Base-by-base conservation (phyloP, 2,113 vertebrate species). In the Brachirus orientalis region DNA sequence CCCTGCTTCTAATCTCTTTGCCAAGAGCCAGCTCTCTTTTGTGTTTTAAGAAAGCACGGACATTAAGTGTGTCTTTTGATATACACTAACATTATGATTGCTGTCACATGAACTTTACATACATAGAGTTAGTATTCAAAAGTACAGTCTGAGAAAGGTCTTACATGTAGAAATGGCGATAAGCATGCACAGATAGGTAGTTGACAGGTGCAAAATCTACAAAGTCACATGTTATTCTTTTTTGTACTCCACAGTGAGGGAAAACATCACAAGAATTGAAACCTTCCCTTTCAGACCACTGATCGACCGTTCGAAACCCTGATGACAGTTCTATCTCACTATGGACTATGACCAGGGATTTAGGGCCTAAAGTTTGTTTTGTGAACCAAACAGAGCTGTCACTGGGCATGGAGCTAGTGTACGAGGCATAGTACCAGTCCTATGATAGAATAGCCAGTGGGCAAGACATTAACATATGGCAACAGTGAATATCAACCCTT, bases 151-250 rank as follows among this genome's bases (percentile, higher is more conserved):
- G 87, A 92, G 83, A 90, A 89, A 90, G 83, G 82, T 84, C 85
- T 73, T 87, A 90, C 85, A 87, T 88, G 88, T 90, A 84, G 86
- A 90, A 89, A 90, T 89, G 89, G 88, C 89, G 86, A 88, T 79
- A 88, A 88, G 86, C 90, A 92, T 91, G 89, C 91, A 92, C 91
- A 90, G 86, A 88, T 89, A 92, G 88, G 89, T 92, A 92, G 88
- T 90, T 58, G 75, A 91, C 85, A 40, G 91, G 90, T 91, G 89
- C 87, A 91, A 90, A 91, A 86, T 89, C 85, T 90, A 91, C 88
- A 44, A 89, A 83, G 80, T 91, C 87, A 91, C 86, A 44, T 43
- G 40, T 63, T 80, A 1, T 68, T 68, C n/a, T 59, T 56, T 51
- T 60, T 69, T 86, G 48, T 83, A 70, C 53, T 82, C 41, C 78